Evolutionary conservation across 2,797 vertebrate genomes (phyloP).

Genomic region (Hemibagrus guttatus): DNA sequence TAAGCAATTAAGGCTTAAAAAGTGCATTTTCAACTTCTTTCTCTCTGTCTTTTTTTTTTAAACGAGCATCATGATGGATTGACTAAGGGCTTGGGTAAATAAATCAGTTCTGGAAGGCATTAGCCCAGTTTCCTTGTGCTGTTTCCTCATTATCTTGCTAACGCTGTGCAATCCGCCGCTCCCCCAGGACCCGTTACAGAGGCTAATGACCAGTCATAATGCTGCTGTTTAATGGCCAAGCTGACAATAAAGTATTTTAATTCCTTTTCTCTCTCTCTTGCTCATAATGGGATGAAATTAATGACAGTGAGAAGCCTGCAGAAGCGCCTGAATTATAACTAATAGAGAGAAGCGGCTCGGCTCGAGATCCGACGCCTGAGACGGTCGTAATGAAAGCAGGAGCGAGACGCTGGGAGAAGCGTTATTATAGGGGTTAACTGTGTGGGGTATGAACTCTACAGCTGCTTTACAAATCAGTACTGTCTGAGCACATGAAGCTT

Average conservation of each 20-base stretch:
- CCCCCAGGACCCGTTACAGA: constrained; percentile 72
- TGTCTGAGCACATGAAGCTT: neutral
- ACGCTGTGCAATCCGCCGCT: constrained; percentile 54
- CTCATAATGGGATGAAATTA: constrained; percentile 74
- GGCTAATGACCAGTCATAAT: constrained; percentile 78
- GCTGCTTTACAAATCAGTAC: constrained; percentile 5
- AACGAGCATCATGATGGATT: constrained; percentile 40
- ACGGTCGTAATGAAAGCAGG: constrained; percentile 62
- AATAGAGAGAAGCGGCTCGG: constrained; percentile 45
- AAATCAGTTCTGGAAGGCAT: constrained; percentile 59
- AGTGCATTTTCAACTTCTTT: constrained; percentile 1
- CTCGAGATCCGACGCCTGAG: constrained; percentile 46
- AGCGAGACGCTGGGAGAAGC: constrained; percentile 55
- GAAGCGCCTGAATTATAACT: constrained; percentile 65
- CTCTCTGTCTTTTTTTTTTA: neutral
- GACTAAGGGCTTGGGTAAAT: constrained; percentile 50
- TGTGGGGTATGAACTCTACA: constrained; percentile 39
- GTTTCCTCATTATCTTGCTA: constrained; percentile 70
- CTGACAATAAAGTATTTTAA: constrained; percentile 75
- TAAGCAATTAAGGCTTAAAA: neutral
- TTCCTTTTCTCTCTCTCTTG: constrained; percentile 74
- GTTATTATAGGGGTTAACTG: constrained; percentile 61
- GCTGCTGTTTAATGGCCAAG: constrained; percentile 73
- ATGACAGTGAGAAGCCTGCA: constrained; percentile 64
- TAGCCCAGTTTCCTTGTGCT: constrained; percentile 64